These are phyloP conservation scores for Allacma fusca DNA, from an alignment of 2,888 invertebrate species.

Conservation along the genomic window DNA sequence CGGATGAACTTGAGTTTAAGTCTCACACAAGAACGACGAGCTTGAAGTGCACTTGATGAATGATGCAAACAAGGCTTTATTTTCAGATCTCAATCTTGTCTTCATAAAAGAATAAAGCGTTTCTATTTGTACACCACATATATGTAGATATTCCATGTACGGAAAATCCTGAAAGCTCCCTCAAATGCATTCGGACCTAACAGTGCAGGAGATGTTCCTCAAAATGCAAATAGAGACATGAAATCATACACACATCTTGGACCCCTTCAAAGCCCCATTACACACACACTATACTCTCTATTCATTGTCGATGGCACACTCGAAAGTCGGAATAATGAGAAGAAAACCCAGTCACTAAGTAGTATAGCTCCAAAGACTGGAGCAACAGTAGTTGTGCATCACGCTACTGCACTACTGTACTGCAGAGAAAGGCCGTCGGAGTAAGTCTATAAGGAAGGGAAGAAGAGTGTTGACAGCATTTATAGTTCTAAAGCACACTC, in stretches of 20 bases:
- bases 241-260: no score
- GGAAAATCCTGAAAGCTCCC: conserved; percentile 14
- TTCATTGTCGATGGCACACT: no score
- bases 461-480: neutral
- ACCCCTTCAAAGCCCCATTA: no score
- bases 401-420: no score
- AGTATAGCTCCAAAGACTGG: no score
- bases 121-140: neutral
- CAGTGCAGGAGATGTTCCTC: neutral
- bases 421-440: no score
- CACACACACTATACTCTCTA: no score
- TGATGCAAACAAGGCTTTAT: conserved; percentile 40
- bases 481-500: no score
- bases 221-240: neutral
- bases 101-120: conserved; percentile 17
- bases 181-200: neutral
- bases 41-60: conserved; percentile 41
- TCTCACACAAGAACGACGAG: neutral
- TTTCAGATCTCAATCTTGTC: conserved; percentile 36
- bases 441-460: neutral
- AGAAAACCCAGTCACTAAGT: no score
- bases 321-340: no score
- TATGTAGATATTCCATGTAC: neutral
- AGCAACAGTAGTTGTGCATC: no score
- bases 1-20: conserved; percentile 16